phyloP scores from a whole-genome alignment of 64 coral and sea anemone species.

The Stichodactyla helianthus region DNA sequence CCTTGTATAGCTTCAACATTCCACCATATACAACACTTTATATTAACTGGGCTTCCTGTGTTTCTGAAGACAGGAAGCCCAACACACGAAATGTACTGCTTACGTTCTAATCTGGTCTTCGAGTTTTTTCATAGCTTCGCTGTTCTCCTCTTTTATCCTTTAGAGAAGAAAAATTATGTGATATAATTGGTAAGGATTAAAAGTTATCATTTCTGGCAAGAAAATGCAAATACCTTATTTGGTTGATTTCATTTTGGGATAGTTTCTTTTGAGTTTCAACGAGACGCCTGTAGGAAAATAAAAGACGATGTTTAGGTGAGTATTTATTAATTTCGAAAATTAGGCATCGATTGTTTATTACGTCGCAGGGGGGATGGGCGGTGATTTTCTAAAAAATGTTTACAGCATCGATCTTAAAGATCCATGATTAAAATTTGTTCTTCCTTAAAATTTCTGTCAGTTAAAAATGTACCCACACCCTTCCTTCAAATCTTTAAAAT shows the following conservation, averaged over 20 bases:
- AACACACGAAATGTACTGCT: neutral
- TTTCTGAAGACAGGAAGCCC: neutral
- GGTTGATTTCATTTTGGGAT: conserved; percentile 75
- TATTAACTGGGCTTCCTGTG: neutral
- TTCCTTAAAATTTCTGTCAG: too few species aligned
- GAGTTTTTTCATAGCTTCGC: neutral
- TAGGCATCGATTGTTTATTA: neutral
- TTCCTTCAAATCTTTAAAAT: too few species aligned
- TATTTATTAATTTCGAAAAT: neutral
- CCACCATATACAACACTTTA: too few species aligned
- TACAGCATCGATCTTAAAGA: too few species aligned
- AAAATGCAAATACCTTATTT: conserved; percentile 36
- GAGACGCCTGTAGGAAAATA: conserved; percentile 44
- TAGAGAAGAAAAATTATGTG: neutral
- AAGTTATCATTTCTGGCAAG: neutral
- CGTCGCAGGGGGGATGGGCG: too few species aligned
- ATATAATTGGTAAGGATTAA: neutral
- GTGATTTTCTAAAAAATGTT: too few species aligned
- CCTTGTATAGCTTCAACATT: too few species aligned
- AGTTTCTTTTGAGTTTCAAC: conserved; percentile 91
- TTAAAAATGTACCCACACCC: too few species aligned
- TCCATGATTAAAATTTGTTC: too few species aligned
- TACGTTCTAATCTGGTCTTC: neutral
- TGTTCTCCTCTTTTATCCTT: conserved; percentile 4
- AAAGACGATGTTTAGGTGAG: neutral